Evolutionary conservation across 2,797 vertebrate genomes (phyloP), one percentile per base, ranked within the genome.

Genomic region (Eulemur rubriventer): DNA sequence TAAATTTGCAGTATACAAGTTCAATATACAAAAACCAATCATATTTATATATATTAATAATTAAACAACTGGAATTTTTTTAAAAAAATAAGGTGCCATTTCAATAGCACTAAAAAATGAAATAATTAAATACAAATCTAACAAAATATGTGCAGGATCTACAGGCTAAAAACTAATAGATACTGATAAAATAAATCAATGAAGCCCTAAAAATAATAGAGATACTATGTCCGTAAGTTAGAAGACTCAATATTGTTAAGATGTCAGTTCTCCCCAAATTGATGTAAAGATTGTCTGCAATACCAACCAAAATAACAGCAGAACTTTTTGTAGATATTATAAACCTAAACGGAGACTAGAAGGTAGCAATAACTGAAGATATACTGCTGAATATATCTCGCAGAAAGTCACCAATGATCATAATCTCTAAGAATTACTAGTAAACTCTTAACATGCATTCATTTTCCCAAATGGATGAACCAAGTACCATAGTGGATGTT

Each of bases 131-230:
- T 69, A 93, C 24, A 93, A 89, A 82, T 67, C 43, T 89, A 87
- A 82, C 69, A 95, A 82, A 95, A 59, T 82, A 87, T 30, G 0
- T 81, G 26, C 17, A 97, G 33, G 4, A 87, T 41, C 26, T 72
- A 63, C 67, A 83, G 38, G 9, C 22, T 82, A 92, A 80, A 41
- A 86, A 48, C 35, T 63, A 92, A 13, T 84, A 91, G 90, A 90
- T n/a, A 91, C 17, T 89, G n/a, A 95, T 30, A 95, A 94, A 95
- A 65, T 35, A 92, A 93, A 52, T 86, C 24, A 52, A 50, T 93
- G 7, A 89, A 67, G 12, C 63, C 43, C 38, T 78, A 96, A 96
- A 89, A 88, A 30, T 33, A 82, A 78, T 1, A 79, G 6, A 96
- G 7, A 86, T 13, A 84, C 14, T 12, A 9, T 92, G 24, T 30